These are phyloP conservation scores for Ennomos erosarius DNA, from an alignment of 2,888 invertebrate genomes.

Conservation along the genomic window DNA sequence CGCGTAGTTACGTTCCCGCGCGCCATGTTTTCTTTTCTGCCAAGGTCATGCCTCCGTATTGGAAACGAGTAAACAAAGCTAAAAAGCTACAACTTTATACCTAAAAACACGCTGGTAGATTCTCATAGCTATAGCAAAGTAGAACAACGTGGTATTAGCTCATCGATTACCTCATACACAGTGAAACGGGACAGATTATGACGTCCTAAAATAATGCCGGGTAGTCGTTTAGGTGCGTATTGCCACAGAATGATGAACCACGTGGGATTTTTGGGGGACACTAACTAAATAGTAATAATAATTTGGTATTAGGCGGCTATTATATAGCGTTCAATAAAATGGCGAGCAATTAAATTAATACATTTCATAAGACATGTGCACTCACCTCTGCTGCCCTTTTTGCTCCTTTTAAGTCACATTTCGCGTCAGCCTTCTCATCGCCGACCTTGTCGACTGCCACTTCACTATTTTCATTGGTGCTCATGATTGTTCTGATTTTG, in stretches of 20 bases:
- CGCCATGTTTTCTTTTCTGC: conserved; percentile 82
- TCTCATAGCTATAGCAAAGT: conserved; percentile 36
- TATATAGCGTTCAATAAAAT: conserved; percentile 79
- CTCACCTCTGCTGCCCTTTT: conserved; percentile 95
- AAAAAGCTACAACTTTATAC: conserved; percentile 44
- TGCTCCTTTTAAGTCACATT: conserved; percentile 94
- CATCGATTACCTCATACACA: conserved; percentile 74
- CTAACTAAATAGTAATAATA: conserved; percentile 39
- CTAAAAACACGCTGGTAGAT: conserved; percentile 35
- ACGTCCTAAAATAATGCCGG: conserved; percentile 81
- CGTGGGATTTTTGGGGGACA: conserved; percentile 53
- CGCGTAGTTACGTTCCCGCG: conserved; percentile 73
- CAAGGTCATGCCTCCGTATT: conserved; percentile 81
- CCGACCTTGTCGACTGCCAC: conserved; percentile 94
- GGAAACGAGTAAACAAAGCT: conserved; percentile 82
- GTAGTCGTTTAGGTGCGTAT: conserved; percentile 44
- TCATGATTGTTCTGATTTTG: conserved; percentile 82
- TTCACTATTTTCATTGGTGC: conserved; percentile 90
- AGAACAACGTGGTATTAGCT: conserved; percentile 58
- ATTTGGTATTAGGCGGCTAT: conserved; percentile 47
- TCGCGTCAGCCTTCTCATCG: conserved; percentile 90
- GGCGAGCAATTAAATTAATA: conserved; percentile 82
- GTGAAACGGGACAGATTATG: conserved; percentile 60
- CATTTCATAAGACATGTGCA: conserved; percentile 81
- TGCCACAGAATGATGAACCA: conserved; percentile 49